Conservation (phyloP, 1,140 invertebrate species). For the Papilio glaucus region DNA sequence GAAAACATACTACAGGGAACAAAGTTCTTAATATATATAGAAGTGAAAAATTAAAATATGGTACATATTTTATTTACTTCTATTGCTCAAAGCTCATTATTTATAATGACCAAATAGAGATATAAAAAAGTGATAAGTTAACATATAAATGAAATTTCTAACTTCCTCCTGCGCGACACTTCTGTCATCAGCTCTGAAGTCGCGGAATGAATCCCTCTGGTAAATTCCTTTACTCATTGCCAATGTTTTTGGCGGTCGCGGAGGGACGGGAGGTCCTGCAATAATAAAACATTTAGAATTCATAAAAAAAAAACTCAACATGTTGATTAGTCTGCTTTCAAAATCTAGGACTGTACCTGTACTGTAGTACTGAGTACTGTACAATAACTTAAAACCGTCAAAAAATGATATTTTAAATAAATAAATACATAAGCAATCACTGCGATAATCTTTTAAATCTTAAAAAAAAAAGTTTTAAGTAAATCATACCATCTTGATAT, state of each 20-base stretch:
- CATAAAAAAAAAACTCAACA: not conserved
- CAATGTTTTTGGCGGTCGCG: slow-evolving; percentile 90
- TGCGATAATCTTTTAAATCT: not conserved
- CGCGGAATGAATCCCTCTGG: slow-evolving; percentile 53
- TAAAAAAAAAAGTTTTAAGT: slow-evolving; percentile 19
- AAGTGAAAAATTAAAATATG: too few species aligned
- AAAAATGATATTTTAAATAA: not conserved
- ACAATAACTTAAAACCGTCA: too few species aligned
- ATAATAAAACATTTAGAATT: slow-evolving; percentile 29
- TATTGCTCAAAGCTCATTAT: not conserved
- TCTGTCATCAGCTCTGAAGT: slow-evolving; percentile 62
- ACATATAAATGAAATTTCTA: slow-evolving; percentile 21
- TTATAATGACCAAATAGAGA: not conserved
- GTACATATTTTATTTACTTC: not conserved
- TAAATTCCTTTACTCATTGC: slow-evolving; percentile 50
- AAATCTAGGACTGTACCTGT: too few species aligned
- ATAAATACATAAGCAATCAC: too few species aligned
- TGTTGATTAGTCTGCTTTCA: too few species aligned
- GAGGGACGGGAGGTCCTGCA: slow-evolving; percentile 84
- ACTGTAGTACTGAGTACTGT: too few species aligned
- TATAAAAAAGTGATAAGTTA: too few species aligned
- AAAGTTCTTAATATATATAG: not conserved
- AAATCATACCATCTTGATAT: slow-evolving; percentile 54
- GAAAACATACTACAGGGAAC: too few species aligned
- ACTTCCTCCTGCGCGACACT: slow-evolving; percentile 76